Evolutionary conservation across 2,888 invertebrate species (phyloP).

Genomic region (Euzetes globulus): DNA sequence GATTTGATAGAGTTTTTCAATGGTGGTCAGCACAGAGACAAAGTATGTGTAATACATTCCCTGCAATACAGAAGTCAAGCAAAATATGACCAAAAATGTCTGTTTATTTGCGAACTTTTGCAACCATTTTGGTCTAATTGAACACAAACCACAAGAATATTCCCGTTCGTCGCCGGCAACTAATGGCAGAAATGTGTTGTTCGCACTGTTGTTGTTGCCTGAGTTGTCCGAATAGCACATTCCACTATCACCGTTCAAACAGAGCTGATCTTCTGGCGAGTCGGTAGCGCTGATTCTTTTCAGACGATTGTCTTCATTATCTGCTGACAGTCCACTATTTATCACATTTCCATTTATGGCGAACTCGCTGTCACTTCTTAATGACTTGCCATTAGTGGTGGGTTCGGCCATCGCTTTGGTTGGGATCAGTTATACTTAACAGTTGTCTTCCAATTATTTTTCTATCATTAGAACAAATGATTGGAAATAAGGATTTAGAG

Average conservation of each 20-base stretch:
- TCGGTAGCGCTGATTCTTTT: not conserved
- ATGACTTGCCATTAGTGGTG: conserved; percentile 22
- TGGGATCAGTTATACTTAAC: not conserved
- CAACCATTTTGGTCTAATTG: conserved; percentile 61
- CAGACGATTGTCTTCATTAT: not conserved
- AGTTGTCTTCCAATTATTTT: conserved; percentile 32
- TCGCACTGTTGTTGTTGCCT: not conserved
- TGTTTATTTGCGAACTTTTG: conserved; percentile 71
- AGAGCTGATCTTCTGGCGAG: not conserved
- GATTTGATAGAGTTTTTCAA: conserved; percentile 83
- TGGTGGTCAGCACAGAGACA: conserved; percentile 84
- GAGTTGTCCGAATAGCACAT: not conserved
- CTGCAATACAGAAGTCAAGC: conserved; percentile 44
- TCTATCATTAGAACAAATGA: conserved; percentile 17
- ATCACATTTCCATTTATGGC: conserved; percentile 12
- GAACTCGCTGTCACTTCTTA: conserved; percentile 11
- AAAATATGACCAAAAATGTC: conserved; percentile 75
- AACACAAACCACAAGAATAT: conserved; percentile 66
- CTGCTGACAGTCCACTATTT: not conserved
- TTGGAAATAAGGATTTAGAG: conserved; percentile 37
- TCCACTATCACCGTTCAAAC: not conserved
- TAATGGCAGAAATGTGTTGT: not conserved
- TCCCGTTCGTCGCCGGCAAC: conserved; percentile 12
- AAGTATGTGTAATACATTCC: conserved; percentile 93
- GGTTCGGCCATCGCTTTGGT: not conserved